A percentile compares a stretch with the other conserved stretches of the same genome.
These are phyloP conservation scores for Taenaris catops DNA, from an alignment of 2,888 invertebrate species.

Conservation along the genomic window DNA sequence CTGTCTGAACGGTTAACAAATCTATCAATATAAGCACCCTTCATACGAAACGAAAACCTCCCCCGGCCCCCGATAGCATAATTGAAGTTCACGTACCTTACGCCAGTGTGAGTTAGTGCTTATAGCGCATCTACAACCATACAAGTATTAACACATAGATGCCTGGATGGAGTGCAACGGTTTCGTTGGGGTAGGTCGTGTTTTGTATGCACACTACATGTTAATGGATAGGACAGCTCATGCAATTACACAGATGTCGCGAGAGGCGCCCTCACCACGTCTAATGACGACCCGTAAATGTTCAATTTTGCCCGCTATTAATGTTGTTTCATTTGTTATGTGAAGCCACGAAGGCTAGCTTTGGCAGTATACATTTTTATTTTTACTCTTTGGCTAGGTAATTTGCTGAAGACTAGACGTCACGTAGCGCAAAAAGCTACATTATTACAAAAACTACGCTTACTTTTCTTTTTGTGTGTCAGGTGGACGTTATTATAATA, in stretches of 20 bases:
- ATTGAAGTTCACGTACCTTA: constrained; percentile 45
- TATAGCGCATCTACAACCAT: constrained; percentile 17
- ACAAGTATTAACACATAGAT: constrained; percentile 31
- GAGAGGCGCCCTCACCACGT: constrained; percentile 35
- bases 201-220: constrained; percentile 12
- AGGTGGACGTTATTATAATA: too few relatives aligned
- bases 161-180: constrained; percentile 40
- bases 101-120: constrained; percentile 35
- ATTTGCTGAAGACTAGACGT: too few relatives aligned
- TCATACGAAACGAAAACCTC: constrained; percentile 21
- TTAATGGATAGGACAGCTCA: constrained; percentile 33
- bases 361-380: too few relatives aligned
- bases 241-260: constrained; percentile 67
- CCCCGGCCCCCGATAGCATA: constrained; percentile 38
- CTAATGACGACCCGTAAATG: constrained; percentile 38
- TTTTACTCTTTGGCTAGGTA: too few relatives aligned
- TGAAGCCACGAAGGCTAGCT: constrained; percentile 15
- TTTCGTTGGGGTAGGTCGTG: constrained; percentile 41
- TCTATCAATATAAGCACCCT: constrained; percentile 26
- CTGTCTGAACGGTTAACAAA: constrained; percentile 27
- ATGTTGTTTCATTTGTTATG: constrained; percentile 29
- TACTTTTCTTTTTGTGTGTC: too few relatives aligned
- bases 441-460: too few relatives aligned
- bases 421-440: too few relatives aligned
- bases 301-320: constrained; percentile 36